phyloP scores from a whole-genome alignment of 2,797 vertebrate genomes.

The Smutsia temminckii region DNA sequence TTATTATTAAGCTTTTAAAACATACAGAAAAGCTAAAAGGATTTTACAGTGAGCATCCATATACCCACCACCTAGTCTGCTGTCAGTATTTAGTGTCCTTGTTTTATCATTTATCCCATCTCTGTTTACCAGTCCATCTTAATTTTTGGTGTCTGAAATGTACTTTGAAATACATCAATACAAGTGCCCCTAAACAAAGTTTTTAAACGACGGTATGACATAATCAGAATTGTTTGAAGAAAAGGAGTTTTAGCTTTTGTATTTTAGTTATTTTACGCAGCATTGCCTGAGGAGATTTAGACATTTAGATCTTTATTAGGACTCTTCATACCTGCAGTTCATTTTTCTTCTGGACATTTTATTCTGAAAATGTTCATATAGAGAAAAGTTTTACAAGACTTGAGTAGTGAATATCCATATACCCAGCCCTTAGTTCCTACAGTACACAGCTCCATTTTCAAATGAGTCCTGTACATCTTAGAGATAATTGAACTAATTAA shows the following conservation, averaged over 20 bases:
- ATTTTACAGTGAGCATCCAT: not conserved
- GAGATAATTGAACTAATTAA: not conserved
- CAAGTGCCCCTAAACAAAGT: not conserved
- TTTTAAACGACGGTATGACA: not conserved
- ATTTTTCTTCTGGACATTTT: not conserved
- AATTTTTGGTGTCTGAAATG: not conserved
- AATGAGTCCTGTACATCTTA: not conserved
- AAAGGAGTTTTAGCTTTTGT: not conserved
- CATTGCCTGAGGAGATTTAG: not conserved
- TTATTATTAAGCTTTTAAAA: constrained; percentile 17
- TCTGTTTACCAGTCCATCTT: not conserved
- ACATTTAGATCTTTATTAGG: constrained; percentile 7
- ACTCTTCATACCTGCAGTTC: not conserved
- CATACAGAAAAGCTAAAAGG: not conserved
- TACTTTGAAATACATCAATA: constrained; percentile 4
- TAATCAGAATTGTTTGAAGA: constrained; percentile 35
- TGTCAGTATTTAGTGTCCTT: constrained; percentile 12
- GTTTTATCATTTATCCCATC: not conserved
- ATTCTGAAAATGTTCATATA: not conserved
- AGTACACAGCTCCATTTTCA: not conserved
- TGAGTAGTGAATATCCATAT: not conserved
- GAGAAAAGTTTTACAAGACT: not conserved
- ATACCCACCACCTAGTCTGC: not conserved
- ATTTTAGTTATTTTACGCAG: not conserved
- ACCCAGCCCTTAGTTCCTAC: not conserved